Base-by-base conservation (phyloP, 2,888 invertebrate genomes). In the Drosophila seclusa region DNA sequence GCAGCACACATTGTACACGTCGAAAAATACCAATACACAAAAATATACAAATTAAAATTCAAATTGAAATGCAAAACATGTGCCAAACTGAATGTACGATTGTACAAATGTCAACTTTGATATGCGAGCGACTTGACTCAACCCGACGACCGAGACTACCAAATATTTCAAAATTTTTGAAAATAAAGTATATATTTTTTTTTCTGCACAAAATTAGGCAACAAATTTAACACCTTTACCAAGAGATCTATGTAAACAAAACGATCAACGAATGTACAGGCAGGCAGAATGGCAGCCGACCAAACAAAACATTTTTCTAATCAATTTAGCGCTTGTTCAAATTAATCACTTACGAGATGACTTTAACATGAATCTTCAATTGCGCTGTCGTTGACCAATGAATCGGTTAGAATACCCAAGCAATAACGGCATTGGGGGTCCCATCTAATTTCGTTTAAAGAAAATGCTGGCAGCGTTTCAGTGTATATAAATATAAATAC, bases 31-130 rank as follows among this genome's bases (percentile, higher is more conserved):
- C 1, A 29, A 29, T 49, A 49, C 49, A 49, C 10, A 61, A 68
- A 57, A 76, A 53, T 71, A 78, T 61, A 78, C 68, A 67, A 82
- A 76, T 62, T 72, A 13, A 75, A 81, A 70, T 77, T 68, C 34
- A 80, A 83, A 75, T 83, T 79, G 87, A 89, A 89, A 82, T 75
- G 84, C 87, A 84, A 79, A 87, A 87, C 79, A 87, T 84, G 74
- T 81, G 78, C 87, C 71, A 64, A 84, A 76, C 83, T 81, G 67
- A 87, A 83, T 85, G 82, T 87, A 78, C 82, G 85, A 89, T 87
- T 87, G 87, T 87, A 80, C 82, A 89, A 89, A 85, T 87, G 87
- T 87, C 87, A 88, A 76, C 80, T 70, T 55, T 86, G 86, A 88
- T 80, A 83, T 80, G 86, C 78, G 87, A 82, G 68, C 67, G 80